A percentile compares a stretch with the other conserved stretches of the same genome.
phyloP scores from a whole-genome alignment of 2,888 invertebrate species.

The Dilophus febrilis region DNA sequence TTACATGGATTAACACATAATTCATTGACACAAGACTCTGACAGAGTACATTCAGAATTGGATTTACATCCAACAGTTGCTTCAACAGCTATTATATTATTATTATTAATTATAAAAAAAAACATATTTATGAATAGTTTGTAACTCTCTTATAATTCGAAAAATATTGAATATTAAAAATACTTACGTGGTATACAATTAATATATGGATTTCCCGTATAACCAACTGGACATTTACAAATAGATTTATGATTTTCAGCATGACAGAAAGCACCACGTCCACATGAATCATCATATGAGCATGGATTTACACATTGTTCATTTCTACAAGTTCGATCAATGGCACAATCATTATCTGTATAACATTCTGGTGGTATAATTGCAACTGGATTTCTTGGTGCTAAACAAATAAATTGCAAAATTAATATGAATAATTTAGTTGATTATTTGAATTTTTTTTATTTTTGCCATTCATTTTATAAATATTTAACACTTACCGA shows the following conservation, averaged over 20 bases:
- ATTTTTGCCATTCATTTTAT: not conserved
- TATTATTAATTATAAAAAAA: not conserved
- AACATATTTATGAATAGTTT: not conserved
- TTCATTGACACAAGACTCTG: conserved; percentile 68
- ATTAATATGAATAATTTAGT: no score
- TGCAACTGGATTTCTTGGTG: conserved; percentile 19
- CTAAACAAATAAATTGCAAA: conserved; percentile 9
- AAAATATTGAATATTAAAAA: not conserved
- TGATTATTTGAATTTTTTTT: conserved; percentile 3
- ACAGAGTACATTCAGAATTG: conserved; percentile 62
- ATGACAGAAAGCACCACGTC: conserved; percentile 64
- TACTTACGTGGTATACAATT: conserved; percentile 68
- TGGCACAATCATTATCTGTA: conserved; percentile 56
- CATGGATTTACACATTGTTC: conserved; percentile 68
- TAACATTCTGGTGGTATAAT: conserved; percentile 48
- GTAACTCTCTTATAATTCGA: not conserved
- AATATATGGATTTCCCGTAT: conserved; percentile 51
- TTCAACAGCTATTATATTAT: conserved; percentile 34
- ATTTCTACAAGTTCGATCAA: conserved; percentile 57
- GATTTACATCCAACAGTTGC: conserved; percentile 56
- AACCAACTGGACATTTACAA: conserved; percentile 67
- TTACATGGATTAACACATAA: conserved; percentile 70
- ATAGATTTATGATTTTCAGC: conserved; percentile 55
- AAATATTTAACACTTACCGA: not conserved
- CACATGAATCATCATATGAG: conserved; percentile 47